A percentile compares a stretch with the other conserved stretches of the same genome.
phyloP scores from a whole-genome alignment of 2,888 invertebrate species.

The Rhingia campestris region DNA sequence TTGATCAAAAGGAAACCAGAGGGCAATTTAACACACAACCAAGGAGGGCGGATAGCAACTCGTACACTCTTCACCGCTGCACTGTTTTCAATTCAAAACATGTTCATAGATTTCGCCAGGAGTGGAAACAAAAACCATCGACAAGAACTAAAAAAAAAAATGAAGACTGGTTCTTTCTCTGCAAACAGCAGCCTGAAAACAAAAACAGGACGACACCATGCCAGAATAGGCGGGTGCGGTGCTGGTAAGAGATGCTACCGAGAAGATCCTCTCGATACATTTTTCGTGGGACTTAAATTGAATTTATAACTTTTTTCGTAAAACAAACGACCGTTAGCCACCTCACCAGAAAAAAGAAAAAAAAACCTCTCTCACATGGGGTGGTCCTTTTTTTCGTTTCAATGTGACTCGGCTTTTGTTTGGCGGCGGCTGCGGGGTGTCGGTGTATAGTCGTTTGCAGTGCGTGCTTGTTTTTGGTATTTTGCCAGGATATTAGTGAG shows the following conservation, averaged over 20 bases:
- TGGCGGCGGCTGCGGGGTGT: conserved; percentile 13
- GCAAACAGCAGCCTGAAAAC: conserved; percentile 48
- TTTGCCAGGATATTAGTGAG: conserved; percentile 69
- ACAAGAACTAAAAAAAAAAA: conserved; percentile 24
- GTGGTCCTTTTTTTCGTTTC: conserved; percentile 11
- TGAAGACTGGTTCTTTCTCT: conserved; percentile 9
- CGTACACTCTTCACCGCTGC: conserved; percentile 34
- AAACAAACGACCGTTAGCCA: conserved; percentile 65
- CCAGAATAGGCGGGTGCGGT: neutral
- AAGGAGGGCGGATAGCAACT: conserved; percentile 16
- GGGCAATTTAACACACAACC: conserved; percentile 66
- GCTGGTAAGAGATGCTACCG: conserved; percentile 18
- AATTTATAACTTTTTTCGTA: conserved; percentile 75
- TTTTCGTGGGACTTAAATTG: conserved; percentile 75
- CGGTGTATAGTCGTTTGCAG: conserved; percentile 1
- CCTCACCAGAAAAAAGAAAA: conserved; percentile 6
- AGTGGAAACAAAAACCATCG: conserved; percentile 21
- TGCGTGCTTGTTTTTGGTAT: conserved; percentile 51
- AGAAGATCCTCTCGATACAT: conserved; percentile 72
- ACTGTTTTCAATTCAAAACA: conserved; percentile 73
- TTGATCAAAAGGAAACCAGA: conserved; percentile 70
- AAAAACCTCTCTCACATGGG: conserved; percentile 2
- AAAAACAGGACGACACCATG: conserved; percentile 36
- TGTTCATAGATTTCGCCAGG: conserved; percentile 68
- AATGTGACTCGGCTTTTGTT: conserved; percentile 30